Conservation (phyloP, 2,888 invertebrate species). For the Macrophya annulata region DNA sequence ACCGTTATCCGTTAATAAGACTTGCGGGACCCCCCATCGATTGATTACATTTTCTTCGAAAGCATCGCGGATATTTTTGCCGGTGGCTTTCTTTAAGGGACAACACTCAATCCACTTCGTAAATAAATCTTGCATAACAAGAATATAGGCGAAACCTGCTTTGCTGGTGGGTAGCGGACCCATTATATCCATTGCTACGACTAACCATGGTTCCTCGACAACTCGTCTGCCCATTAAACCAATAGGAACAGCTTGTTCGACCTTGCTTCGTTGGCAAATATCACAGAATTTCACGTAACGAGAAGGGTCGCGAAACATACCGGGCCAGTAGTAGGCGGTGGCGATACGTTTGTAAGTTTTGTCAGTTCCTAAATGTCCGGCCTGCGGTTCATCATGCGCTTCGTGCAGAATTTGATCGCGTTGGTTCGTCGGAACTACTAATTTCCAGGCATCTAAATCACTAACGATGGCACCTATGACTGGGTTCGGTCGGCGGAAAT, state of each 20-base stretch:
- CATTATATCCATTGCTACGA: no score
- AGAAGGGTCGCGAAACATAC: not conserved
- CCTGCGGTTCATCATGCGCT: no score
- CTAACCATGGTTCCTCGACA: not conserved
- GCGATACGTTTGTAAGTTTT: not conserved
- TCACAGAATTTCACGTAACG: not conserved
- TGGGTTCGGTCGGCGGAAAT: not conserved
- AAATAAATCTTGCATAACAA: not conserved
- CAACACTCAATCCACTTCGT: not conserved
- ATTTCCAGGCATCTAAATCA: not conserved
- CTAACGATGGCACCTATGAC: not conserved
- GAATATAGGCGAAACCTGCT: not conserved
- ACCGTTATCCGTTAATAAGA: conserved; percentile 65
- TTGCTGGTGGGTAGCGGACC: not conserved
- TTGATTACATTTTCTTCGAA: conserved; percentile 61
- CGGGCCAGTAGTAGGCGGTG: not conserved
- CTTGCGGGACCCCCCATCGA: conserved; percentile 61
- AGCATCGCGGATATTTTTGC: conserved; percentile 51
- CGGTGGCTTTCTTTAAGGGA: conserved; percentile 31
- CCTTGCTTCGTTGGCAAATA: not conserved
- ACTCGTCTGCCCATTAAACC: not conserved
- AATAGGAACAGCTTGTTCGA: not conserved
- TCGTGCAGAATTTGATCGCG: no score
- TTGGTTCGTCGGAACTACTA: no score
- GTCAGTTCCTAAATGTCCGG: not conserved